Conservation (phyloP, 2,113 vertebrate genomes). For the Ia io region DNA sequence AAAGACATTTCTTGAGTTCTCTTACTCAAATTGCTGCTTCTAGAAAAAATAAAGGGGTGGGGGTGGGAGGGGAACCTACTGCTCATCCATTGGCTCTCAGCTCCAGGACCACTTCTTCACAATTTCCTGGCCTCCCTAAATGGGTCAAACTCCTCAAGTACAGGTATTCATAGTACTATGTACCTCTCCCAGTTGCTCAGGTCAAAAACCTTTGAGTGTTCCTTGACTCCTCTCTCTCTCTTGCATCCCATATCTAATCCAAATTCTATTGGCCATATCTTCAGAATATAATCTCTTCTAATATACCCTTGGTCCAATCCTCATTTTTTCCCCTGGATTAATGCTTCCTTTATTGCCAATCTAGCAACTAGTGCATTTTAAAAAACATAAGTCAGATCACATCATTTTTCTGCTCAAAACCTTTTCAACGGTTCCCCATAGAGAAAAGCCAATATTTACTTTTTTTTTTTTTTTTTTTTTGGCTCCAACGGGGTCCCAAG, state of each 20-base stretch:
- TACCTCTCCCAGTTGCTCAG: background rate
- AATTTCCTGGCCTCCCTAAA: background rate
- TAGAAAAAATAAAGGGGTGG: background rate
- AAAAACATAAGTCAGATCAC: background rate
- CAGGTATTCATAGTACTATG: background rate
- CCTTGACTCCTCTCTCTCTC: background rate
- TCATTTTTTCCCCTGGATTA: background rate
- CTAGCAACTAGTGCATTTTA: background rate
- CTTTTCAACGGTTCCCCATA: background rate
- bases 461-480: background rate
- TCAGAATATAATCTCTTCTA: background rate
- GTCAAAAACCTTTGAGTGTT: background rate
- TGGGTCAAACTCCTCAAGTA: background rate
- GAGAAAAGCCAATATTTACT: background rate
- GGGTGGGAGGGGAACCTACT: background rate
- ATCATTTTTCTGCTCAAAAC: slow-evolving; percentile 32
- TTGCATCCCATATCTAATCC: background rate
- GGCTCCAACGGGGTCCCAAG: background rate
- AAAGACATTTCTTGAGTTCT: background rate
- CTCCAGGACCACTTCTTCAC: background rate
- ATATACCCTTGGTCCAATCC: background rate
- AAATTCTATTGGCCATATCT: background rate
- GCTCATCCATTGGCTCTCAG: background rate
- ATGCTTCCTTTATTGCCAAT: background rate
- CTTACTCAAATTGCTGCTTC: background rate